phyloP scores from a whole-genome alignment of 2,113 vertebrate genomes.

The Empidonax alnorum region DNA sequence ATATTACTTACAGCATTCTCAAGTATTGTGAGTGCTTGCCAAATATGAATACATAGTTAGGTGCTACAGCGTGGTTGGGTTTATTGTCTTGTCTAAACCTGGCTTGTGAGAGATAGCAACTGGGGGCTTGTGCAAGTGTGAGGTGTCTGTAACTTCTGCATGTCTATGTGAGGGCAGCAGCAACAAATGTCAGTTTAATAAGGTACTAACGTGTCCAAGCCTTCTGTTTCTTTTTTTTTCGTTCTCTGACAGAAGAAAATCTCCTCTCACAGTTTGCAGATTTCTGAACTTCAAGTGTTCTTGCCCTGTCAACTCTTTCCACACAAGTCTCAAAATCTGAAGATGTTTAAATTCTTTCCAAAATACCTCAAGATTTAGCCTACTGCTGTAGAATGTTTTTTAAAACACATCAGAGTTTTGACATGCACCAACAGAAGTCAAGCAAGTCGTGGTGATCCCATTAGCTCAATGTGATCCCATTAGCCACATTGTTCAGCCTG shows the following conservation, averaged over 20 bases:
- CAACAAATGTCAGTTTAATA: neutral
- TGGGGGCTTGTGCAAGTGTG: neutral
- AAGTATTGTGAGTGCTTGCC: neutral
- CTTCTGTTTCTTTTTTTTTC: neutral
- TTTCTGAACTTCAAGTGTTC: neutral
- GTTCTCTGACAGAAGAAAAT: neutral
- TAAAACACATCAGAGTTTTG: constrained; percentile 62
- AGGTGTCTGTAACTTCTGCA: neutral
- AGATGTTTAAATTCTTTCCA: neutral
- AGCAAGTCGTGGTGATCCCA: constrained; percentile 52
- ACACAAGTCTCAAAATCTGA: neutral
- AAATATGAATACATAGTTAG: neutral
- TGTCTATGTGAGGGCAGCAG: neutral
- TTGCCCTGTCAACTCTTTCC: neutral
- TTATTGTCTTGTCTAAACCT: neutral
- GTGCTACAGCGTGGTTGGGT: neutral
- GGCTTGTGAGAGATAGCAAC: neutral
- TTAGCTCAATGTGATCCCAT: constrained; percentile 67
- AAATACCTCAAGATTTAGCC: constrained; percentile 17
- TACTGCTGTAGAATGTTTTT: constrained; percentile 33
- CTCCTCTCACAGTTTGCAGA: neutral
- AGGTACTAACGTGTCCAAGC: neutral
- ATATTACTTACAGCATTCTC: neutral
- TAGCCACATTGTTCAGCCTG: constrained; percentile 67
- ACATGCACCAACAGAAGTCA: constrained; percentile 54